These are phyloP conservation scores for Pseudochromis fuscus DNA, from an alignment of 2,797 vertebrate genomes.

Conservation along the genomic window DNA sequence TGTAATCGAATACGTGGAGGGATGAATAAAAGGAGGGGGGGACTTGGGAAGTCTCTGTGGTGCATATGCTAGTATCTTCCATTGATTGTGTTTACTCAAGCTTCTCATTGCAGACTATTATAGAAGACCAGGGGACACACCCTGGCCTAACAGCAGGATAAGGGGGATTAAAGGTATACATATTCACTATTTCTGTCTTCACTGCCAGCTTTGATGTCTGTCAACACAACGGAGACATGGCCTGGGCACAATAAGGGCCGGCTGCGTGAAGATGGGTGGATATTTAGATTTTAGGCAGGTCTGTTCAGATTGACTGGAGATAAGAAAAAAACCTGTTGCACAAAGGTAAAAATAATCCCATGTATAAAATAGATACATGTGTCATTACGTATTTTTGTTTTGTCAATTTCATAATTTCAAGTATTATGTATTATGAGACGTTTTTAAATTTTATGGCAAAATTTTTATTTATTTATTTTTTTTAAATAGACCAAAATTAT, in stretches of 20 bases:
- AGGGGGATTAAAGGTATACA: conserved; percentile 79
- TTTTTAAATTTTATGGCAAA: too few species aligned
- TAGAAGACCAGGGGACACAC: conserved; percentile 77
- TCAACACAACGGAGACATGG: conserved; percentile 45
- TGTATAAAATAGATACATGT: too few species aligned
- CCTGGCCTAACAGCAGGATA: conserved; percentile 80
- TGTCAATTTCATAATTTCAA: too few species aligned
- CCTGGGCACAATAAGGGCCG: conserved; percentile 1
- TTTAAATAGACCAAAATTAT: too few species aligned
- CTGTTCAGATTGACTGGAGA: not conserved
- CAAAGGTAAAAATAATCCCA: not conserved
- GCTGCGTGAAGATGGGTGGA: not conserved
- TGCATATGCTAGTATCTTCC: conserved; percentile 77
- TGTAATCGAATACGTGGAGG: conserved; percentile 63
- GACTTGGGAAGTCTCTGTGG: conserved; percentile 66
- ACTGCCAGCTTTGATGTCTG: conserved; percentile 54
- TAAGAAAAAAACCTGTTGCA: not conserved
- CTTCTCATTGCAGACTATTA: conserved; percentile 87
- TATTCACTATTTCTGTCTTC: conserved; percentile 73
- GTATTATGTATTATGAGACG: too few species aligned
- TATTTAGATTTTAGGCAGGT: not conserved
- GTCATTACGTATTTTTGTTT: too few species aligned
- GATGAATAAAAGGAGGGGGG: conserved; percentile 49
- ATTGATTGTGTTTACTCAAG: conserved; percentile 89
- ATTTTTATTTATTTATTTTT: too few species aligned